Percentiles rank a stretch among this genome's conserved stretches.
phyloP scores from a whole-genome alignment of 2,888 invertebrate species.

The Nasonia oneida region DNA sequence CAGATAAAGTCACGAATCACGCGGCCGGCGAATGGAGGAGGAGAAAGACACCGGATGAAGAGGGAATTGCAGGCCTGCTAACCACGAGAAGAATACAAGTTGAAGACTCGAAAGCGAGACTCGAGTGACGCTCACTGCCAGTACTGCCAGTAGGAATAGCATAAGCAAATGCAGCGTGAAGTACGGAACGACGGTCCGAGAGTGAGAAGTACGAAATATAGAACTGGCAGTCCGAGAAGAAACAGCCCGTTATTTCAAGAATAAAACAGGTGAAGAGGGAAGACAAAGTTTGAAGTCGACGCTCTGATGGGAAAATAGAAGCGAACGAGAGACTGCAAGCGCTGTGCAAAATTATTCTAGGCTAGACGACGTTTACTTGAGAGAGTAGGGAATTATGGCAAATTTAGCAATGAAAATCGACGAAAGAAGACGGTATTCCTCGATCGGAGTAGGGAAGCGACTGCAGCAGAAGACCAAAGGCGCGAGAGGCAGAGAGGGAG shows the following conservation, averaged over 20 bases:
- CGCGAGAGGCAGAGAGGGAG: not conserved
- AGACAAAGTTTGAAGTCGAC: conserved; percentile 52
- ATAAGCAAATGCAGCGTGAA: conserved; percentile 24
- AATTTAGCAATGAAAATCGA: conserved; percentile 78
- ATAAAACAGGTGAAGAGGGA: conserved; percentile 37
- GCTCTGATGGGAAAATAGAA: conserved; percentile 56
- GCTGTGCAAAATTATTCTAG: conserved; percentile 52
- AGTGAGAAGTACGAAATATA: conserved; percentile 36
- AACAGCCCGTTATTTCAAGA: conserved; percentile 23
- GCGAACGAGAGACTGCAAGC: conserved; percentile 43
- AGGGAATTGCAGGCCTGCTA: conserved; percentile 31
- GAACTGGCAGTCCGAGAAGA: not conserved
- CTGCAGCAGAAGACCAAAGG: conserved; percentile 10
- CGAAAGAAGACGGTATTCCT: conserved; percentile 60
- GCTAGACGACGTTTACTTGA: conserved; percentile 64
- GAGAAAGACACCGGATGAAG: conserved; percentile 36
- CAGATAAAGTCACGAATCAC: conserved; percentile 48
- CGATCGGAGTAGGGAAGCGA: not conserved
- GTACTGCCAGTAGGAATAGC: conserved; percentile 8
- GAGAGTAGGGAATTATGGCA: conserved; percentile 64
- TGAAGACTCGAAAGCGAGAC: not conserved
- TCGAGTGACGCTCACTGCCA: not conserved
- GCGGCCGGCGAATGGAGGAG: conserved; percentile 12
- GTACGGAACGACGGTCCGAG: not conserved
- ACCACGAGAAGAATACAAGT: conserved; percentile 37